Evolutionary conservation across 1,140 invertebrate genomes (phyloP).

Genomic region (Marisa cornuarietis): DNA sequence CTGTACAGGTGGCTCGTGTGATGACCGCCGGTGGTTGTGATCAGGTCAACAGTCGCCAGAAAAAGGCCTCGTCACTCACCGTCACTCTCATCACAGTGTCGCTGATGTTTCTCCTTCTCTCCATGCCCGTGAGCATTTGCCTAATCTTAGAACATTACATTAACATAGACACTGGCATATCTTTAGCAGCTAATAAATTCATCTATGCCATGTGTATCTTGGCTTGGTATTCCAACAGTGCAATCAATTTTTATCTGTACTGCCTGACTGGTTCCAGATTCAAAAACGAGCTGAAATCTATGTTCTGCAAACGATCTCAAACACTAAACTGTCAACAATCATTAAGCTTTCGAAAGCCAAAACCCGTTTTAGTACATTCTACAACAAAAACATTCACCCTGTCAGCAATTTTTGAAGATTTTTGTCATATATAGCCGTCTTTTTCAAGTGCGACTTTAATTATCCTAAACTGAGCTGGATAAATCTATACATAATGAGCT

Average conservation of each 20-base stretch:
- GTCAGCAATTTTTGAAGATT: too few relatives aligned
- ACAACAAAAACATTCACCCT: too few relatives aligned
- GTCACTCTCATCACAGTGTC: conserved; percentile 15
- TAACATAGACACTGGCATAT: neutral
- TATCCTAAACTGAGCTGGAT: too few relatives aligned
- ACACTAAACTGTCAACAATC: too few relatives aligned
- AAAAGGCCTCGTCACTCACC: conserved; percentile 18
- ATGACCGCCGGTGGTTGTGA: neutral
- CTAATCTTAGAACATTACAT: conserved; percentile 15
- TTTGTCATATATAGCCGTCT: too few relatives aligned
- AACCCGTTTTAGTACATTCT: too few relatives aligned
- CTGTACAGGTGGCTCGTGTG: too few relatives aligned
- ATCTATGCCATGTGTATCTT: conserved; percentile 12
- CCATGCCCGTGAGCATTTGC: conserved; percentile 21
- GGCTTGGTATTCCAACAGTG: conserved; percentile 30
- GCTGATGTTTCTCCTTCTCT: conserved; percentile 14
- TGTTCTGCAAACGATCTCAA: neutral
- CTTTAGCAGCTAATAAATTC: neutral
- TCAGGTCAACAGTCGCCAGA: neutral
- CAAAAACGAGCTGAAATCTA: neutral
- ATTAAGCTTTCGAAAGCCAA: too few relatives aligned
- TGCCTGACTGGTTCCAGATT: conserved; percentile 25
- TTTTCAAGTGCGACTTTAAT: too few relatives aligned
- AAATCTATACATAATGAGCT: too few relatives aligned
- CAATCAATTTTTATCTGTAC: conserved; percentile 33